phyloP scores from a whole-genome alignment of 2,113 vertebrate species.

The Leptocoma aspasia region DNA sequence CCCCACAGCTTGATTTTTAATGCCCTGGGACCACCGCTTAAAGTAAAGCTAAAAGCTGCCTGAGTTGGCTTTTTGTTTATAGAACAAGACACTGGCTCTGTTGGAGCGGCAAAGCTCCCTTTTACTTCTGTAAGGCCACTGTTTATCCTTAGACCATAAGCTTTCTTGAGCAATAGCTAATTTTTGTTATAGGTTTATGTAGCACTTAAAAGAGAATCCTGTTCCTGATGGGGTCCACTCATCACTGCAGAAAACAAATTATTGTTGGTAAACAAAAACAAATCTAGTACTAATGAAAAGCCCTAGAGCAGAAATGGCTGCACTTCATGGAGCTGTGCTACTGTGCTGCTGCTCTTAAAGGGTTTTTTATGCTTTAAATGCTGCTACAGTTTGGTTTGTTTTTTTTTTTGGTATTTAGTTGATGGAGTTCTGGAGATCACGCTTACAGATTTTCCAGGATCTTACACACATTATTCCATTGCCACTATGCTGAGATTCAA shows the following conservation, averaged over 20 bases:
- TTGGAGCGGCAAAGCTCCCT: background rate
- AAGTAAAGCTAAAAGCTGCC: conserved; percentile 26
- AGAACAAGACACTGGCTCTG: background rate
- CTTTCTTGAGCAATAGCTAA: conserved; percentile 19
- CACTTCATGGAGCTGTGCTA: background rate
- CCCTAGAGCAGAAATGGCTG: background rate
- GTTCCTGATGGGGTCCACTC: background rate
- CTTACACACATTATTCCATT: background rate
- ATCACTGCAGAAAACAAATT: background rate
- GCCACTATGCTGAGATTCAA: background rate
- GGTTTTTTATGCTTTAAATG: background rate
- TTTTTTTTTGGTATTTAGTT: background rate
- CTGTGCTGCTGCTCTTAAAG: background rate
- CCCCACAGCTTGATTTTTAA: background rate
- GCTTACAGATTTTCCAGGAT: background rate
- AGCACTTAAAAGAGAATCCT: conserved; percentile 20
- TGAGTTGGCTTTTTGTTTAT: background rate
- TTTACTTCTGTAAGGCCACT: background rate
- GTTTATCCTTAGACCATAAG: background rate
- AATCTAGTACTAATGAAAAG: background rate
- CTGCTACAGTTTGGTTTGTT: background rate
- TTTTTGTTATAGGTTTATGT: conserved; percentile 25
- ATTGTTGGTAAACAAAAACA: background rate
- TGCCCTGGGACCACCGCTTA: background rate
- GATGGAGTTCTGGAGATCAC: background rate